Conservation (phyloP, 2,797 vertebrate genomes). For the Sitta carolinensis region DNA sequence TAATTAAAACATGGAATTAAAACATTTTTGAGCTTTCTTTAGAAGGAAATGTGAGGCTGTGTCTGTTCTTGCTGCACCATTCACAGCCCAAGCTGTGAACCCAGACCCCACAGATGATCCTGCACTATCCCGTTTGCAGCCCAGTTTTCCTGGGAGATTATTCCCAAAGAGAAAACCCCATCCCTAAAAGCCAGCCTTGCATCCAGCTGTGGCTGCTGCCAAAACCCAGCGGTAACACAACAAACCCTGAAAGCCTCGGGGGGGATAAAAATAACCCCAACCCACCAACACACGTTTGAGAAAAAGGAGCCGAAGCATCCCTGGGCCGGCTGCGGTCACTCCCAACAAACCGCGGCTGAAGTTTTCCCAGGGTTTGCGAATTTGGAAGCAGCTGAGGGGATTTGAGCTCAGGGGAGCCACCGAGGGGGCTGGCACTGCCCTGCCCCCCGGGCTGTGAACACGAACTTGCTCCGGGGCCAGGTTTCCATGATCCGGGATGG, state of each 20-base stretch:
- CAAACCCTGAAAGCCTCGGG: background rate
- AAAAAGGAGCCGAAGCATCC: background rate
- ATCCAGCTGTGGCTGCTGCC: background rate
- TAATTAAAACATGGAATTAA: background rate
- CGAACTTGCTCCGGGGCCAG: conserved; percentile 48
- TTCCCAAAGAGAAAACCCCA: background rate
- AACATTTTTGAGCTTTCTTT: background rate
- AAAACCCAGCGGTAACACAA: background rate
- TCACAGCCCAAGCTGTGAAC: fast-evolving
- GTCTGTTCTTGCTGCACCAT: fast-evolving
- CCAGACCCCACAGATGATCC: background rate
- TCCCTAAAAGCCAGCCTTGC: background rate
- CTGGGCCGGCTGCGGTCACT: fast-evolving
- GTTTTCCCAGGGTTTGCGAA: conserved; percentile 41
- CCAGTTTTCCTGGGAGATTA: background rate
- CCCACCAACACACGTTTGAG: background rate
- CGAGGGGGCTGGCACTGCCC: background rate
- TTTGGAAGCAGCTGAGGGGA: conserved; percentile 20
- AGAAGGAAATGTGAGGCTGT: background rate
- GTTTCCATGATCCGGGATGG: conserved; percentile 12
- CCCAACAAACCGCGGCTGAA: background rate
- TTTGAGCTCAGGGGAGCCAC: background rate
- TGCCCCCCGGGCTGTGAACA: background rate
- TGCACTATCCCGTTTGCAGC: background rate
- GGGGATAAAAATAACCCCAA: background rate